A percentile compares a stretch with the other conserved stretches of the same genome.
These are phyloP conservation scores for Lycia hirtaria DNA, from an alignment of 2,888 invertebrate species.

Conservation along the genomic window DNA sequence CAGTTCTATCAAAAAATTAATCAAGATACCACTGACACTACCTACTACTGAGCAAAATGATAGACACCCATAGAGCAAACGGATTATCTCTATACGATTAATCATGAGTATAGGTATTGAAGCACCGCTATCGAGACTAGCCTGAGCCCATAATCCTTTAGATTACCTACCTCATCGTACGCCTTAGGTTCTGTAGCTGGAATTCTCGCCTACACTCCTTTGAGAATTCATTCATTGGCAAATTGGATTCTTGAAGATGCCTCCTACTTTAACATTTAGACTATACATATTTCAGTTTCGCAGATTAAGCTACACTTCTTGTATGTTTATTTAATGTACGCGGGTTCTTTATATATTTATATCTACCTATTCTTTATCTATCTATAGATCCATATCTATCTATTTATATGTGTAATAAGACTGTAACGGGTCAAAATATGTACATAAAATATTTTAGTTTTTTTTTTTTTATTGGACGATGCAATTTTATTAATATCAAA, in stretches of 20 bases:
- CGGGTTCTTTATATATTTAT: no score
- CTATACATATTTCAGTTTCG: neutral
- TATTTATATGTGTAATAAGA: no score
- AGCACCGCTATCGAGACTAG: slow-evolving; percentile 49
- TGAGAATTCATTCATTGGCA: slow-evolving; percentile 39
- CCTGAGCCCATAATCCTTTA: slow-evolving; percentile 57
- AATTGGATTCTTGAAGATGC: slow-evolving; percentile 50
- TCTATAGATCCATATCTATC: no score
- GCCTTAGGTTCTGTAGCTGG: slow-evolving; percentile 15
- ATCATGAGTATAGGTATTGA: slow-evolving; percentile 72
- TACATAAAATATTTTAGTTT: no score
- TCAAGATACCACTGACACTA: no score
- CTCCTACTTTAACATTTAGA: slow-evolving; percentile 5
- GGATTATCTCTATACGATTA: slow-evolving; percentile 70
- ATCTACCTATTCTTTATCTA: no score
- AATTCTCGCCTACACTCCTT: slow-evolving; percentile 15
- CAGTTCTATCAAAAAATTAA: no score
- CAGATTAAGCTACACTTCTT: neutral
- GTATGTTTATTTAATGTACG: no score
- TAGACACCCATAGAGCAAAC: slow-evolving; percentile 47
- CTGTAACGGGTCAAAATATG: no score
- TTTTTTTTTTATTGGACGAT: no score
- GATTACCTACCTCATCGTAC: slow-evolving; percentile 43
- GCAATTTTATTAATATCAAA: no score
- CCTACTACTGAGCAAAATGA: slow-evolving; percentile 52